phyloP scores from a whole-genome alignment of 1,140 invertebrate genomes.

The Drosophila pseudoananassae region DNA sequence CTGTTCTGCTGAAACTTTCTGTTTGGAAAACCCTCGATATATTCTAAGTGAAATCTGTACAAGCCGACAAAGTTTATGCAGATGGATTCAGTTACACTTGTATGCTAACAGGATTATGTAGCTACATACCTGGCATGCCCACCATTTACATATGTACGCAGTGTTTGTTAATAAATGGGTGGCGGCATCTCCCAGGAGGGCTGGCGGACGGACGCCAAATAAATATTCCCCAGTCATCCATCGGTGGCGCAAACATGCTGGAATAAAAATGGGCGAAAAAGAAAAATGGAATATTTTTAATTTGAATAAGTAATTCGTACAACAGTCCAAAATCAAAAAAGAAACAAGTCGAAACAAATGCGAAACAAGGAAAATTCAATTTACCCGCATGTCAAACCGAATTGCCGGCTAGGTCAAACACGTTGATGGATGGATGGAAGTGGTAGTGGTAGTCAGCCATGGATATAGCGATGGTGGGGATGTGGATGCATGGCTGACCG shows the following conservation, averaged over 20 bases:
- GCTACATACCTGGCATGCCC: constrained; percentile 23
- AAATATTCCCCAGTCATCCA: constrained; percentile 74
- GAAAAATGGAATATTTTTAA: constrained; percentile 69
- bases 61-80: constrained; percentile 27
- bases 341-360: constrained; percentile 76
- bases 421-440: constrained; percentile 74
- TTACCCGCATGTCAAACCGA: constrained; percentile 83
- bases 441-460: background rate
- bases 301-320: constrained; percentile 82
- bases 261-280: background rate
- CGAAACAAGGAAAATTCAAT: constrained; percentile 83
- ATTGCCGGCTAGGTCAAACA: constrained; percentile 83
- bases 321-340: constrained; percentile 68
- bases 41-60: constrained; percentile 33
- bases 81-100: constrained; percentile 42
- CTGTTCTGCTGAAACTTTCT: background rate
- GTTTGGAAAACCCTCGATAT: constrained; percentile 1
- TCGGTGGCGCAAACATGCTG: constrained; percentile 45
- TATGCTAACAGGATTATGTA: constrained; percentile 33
- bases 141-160: constrained; percentile 41
- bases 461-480: background rate
- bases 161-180: constrained; percentile 29
- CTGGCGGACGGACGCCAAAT: constrained; percentile 26
- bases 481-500: constrained; percentile 17
- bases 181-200: too few species aligned